Base-by-base conservation (phyloP, 2,888 invertebrate genomes). In the Hyalella azteca region DNA sequence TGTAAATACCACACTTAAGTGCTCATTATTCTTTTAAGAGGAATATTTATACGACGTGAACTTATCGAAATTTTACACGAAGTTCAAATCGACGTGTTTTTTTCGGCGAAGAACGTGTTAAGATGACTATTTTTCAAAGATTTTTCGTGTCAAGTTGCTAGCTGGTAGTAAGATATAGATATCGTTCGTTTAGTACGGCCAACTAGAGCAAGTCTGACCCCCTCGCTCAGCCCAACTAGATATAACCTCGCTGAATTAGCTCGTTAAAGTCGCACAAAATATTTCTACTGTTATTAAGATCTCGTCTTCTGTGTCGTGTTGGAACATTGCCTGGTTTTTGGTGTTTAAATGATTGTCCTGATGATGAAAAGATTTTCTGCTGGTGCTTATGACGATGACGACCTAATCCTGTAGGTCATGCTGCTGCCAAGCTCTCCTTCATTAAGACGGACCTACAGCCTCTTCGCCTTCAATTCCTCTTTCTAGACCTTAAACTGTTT, bases 1-100 rank as follows among this genome's bases (percentile, higher is more conserved):
- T 66, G 66, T 66, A 66, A 22, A 66, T 66, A 66, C 66, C 36
- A 66, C 66, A 66, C 66, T 66, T 36, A 66, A 66, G 66, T 66
- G 66, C 66, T 66, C 66, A 66, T 66, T 66, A 66, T 66, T 66
- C 66, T 66, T 66, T 66, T 66, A 66, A 66, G 66, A 36, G 66
- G 66, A 66, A 66, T 66, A 66, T 66, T 66, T 66, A 36, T 66
- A 66, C 36, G 32, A 66, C 22, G 29, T 66, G 66, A 66, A 66
- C 66, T 66, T 66, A 66, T 66, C 66, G 66, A 66, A 66, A 66
- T 66, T 66, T 45, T 66, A 32, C 66, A 66, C 29, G 66, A 66
- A 66, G 66, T 66, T 66, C 66, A 66, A 66, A 66, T 66, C 66
- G 36, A 66, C 66, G 66, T 66, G 66, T 66, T 66, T 66, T 66